These are phyloP conservation scores for Orchesella flavescens DNA, from an alignment of 2,888 invertebrate genomes.

Conservation along the genomic window DNA sequence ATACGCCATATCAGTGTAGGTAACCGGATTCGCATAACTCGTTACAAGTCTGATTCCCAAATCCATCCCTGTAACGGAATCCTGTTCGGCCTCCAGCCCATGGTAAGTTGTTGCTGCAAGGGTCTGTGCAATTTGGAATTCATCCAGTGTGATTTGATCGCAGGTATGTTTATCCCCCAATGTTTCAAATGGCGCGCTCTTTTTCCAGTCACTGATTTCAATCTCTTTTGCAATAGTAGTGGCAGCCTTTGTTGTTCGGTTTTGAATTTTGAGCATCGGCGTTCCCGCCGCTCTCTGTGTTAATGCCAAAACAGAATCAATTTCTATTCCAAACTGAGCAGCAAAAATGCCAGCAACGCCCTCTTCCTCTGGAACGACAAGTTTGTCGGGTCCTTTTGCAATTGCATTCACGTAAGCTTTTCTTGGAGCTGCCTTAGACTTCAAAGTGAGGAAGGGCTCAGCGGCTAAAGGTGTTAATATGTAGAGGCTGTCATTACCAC, in stretches of 20 bases:
- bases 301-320: too few species aligned
- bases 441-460: background rate
- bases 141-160: conserved; percentile 26
- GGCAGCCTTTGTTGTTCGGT: too few species aligned
- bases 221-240: too few species aligned
- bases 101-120: background rate
- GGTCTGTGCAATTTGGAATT: conserved; percentile 8
- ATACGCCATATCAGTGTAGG: background rate
- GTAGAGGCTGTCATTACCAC: background rate
- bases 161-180: conserved; percentile 14
- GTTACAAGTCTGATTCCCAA: background rate
- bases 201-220: background rate
- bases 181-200: background rate
- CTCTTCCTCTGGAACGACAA: background rate
- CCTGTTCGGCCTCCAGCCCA: background rate
- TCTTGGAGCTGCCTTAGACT: background rate
- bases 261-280: too few species aligned
- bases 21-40: background rate
- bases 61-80: conserved; percentile 7
- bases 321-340: too few species aligned
- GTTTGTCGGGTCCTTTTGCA: background rate
- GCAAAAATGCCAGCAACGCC: background rate
- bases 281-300: too few species aligned
- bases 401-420: background rate
- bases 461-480: background rate